Base-by-base conservation (phyloP, 2,888 invertebrate species). In the Kryphioiulus occultus region DNA sequence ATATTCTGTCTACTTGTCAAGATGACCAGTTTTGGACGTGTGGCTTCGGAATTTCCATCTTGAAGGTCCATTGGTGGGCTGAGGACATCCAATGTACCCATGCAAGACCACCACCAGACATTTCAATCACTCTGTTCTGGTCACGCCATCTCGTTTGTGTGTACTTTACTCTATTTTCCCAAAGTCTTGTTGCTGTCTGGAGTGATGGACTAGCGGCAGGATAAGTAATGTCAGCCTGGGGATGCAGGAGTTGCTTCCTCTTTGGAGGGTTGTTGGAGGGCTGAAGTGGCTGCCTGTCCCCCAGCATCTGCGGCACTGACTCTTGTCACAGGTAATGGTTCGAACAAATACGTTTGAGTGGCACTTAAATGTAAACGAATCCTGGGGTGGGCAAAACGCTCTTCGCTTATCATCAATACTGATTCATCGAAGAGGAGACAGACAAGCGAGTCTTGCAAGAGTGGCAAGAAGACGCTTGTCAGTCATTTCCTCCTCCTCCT, bases 311-410 rank as follows among this genome's bases (percentile, higher is more conserved):
- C 68, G 26, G 26, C 68, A 68, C 68, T 68, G 68, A 68, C 68
- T 68, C 68, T 68, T 68, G 68, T 68, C 68, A 68, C 68, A 68
- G 68, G 68, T 68, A 68, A 68, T 68, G 68, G 68, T 26, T 68
- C 68, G 68, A 68, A 68, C 68, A 68, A 68, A 68, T 68, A 68
- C 68, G 68, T 68, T 68, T 68, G 68, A 68, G 68, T 68, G 68
- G 68, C 68, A 68, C 68, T 68, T 68, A 68, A 68, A 68, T 68
- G 68, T 68, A 68, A 68, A 68, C 68, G 68, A 68, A 68, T 68
- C 68, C 68, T 68, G 68, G 68, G 68, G 68, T 68, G 68, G 68
- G 68, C 68, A 68, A 68, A 26, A 26, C 68, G 68, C 12, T 68
- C 26, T 26, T 68, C 26, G 68, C 68, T 68, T 68, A 68, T 68